These are phyloP conservation scores for Polyommatus icarus DNA, from an alignment of 2,888 invertebrate species.

Conservation along the genomic window DNA sequence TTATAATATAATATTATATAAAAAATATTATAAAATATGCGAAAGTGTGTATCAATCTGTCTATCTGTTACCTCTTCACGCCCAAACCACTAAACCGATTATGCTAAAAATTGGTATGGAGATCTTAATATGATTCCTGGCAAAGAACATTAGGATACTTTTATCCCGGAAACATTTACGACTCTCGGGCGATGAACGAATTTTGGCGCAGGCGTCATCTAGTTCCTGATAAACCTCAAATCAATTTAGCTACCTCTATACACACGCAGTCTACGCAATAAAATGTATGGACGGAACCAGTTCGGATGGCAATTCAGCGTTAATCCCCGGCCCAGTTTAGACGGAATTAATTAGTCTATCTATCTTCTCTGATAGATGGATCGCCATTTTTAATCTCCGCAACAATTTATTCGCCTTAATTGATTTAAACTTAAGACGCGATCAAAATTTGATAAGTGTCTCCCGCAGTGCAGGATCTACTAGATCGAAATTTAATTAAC, in stretches of 20 bases:
- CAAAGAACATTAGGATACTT: too few relatives aligned
- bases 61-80: too few relatives aligned
- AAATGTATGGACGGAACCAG: slow-evolving; percentile 26
- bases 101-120: too few relatives aligned
- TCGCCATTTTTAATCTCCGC: slow-evolving; percentile 8
- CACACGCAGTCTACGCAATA: slow-evolving; percentile 6
- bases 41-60: too few relatives aligned
- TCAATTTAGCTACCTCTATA: slow-evolving; percentile 7
- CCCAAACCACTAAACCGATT: too few relatives aligned
- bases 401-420: not conserved
- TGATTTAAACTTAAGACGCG: not conserved
- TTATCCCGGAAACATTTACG: not conserved
- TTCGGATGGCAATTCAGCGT: slow-evolving; percentile 22
- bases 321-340: slow-evolving; percentile 23
- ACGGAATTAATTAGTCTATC: slow-evolving; percentile 24
- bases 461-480: not conserved
- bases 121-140: too few relatives aligned
- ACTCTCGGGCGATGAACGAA: too few relatives aligned
- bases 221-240: not conserved
- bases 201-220: not conserved
- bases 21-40: too few relatives aligned
- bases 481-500: not conserved
- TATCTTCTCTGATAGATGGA: slow-evolving; percentile 1
- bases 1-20: too few relatives aligned
- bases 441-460: not conserved